Percentiles rank a stretch among this genome's conserved stretches.
phyloP scores from a whole-genome alignment of 2,797 vertebrate genomes.

The Enteromius radiatus region DNA sequence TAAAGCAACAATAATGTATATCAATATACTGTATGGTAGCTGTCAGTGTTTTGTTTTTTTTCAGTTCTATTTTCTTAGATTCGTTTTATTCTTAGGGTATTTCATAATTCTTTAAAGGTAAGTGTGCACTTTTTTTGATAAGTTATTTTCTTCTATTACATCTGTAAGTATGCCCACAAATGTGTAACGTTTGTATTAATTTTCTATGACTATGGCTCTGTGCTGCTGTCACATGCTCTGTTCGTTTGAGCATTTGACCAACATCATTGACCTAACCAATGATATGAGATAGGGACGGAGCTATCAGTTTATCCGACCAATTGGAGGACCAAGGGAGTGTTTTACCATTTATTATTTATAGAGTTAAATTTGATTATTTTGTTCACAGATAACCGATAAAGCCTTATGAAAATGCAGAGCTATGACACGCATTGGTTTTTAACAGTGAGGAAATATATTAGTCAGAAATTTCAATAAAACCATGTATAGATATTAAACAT shows the following conservation, averaged over 20 bases:
- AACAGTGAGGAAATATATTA: not conserved
- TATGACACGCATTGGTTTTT: not conserved
- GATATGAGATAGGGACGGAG: not conserved
- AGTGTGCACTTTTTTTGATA: not conserved
- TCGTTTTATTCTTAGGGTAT: not conserved
- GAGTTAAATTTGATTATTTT: not conserved
- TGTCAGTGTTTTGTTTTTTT: not conserved
- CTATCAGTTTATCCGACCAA: not conserved
- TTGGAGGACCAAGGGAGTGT: not conserved
- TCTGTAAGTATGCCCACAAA: not conserved
- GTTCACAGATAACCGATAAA: not conserved
- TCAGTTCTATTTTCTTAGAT: not conserved
- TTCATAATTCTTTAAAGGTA: not conserved
- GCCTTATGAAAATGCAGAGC: not conserved
- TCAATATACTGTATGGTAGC: not conserved
- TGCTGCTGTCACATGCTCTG: not conserved
- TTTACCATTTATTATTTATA: not conserved
- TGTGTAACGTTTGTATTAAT: not conserved
- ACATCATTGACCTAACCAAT: not conserved
- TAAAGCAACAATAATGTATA: slow-evolving; percentile 1
- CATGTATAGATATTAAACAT: not conserved
- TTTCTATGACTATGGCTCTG: not conserved
- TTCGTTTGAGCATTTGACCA: slow-evolving; percentile 5
- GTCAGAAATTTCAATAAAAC: not conserved
- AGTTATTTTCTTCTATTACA: not conserved